Evolutionary conservation across 2,113 vertebrate genomes (phyloP).

Genomic region (Parus major): DNA sequence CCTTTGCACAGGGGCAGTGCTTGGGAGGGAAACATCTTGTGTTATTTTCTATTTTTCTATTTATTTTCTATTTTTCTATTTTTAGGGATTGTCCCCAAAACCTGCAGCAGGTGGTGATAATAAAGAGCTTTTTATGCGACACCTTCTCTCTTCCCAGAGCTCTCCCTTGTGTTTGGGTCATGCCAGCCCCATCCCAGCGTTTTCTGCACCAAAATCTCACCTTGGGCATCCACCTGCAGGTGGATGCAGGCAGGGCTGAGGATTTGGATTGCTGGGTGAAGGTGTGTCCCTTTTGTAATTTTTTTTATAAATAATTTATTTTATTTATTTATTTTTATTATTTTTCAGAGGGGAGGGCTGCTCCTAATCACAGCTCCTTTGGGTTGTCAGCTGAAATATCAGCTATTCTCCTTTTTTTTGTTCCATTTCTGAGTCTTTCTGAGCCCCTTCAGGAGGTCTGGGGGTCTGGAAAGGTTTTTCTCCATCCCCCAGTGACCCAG

Average conservation of each 20-base stretch:
- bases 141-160: not conserved
- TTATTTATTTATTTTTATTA: no score
- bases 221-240: not conserved
- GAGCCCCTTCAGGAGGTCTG: not conserved
- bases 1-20: not conserved
- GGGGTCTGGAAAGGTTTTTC: not conserved
- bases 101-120: not conserved
- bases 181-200: not conserved
- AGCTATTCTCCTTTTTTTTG: not conserved
- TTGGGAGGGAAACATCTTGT: not conserved
- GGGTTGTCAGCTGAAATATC: not conserved
- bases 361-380: not conserved
- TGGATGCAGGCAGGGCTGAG: no score
- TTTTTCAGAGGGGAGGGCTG: not conserved
- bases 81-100: not conserved
- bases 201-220: not conserved
- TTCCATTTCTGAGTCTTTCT: not conserved
- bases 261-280: not conserved
- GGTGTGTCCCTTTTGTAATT: not conserved
- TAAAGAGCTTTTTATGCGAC: accelerated
- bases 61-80: not conserved
- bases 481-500: not conserved
- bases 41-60: not conserved
- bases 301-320: no score
- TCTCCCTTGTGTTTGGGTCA: not conserved